Evolutionary conservation across 2,888 invertebrate species (phyloP), one percentile per base, ranked within the genome.

Genomic region (Selenia dentaria): DNA sequence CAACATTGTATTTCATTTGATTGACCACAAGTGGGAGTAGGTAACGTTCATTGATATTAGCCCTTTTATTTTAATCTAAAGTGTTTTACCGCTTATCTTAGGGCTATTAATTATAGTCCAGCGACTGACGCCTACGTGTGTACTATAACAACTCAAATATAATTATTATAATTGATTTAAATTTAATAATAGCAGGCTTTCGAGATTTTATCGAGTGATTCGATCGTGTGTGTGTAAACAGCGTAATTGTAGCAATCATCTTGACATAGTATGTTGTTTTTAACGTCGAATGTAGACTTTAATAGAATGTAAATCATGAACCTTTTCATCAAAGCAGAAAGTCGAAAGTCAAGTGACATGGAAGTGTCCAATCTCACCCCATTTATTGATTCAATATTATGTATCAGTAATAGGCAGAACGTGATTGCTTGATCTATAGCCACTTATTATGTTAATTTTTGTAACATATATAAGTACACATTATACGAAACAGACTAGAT

Each of bases 81-180:
- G 83, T 83, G 83, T 83, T 84, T 83, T 78, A 69, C 83, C 67
- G 73, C 68, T 83, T 86, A 86, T 87, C 86, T 78, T 54, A 65
- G 51, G 56, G 51, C 79, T 78, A 85, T 88, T 88, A 83, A 88
- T 89, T 87, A 84, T 65, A 67, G 63, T 62, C 62, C 71, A 70
- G 67, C 69, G 70, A 62, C 67, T 62, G 62, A 79, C 85, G 87
- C 85, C 83, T 78, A 85, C 87, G 54, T 59, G 61, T 58, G 58
- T 61, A 65, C 64, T 61, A 49, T 54, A 63, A 62, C 64, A 70
- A 69, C 66, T 74, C 73, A 78, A 80, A 78, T 74, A 79, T 83
- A 84, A 87, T 87, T 81, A 83, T 66, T 74, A 80, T 87, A 87
- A 89, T 89, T 86, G 88, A 86, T 83, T 86, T 85, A 81, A 87